These are phyloP conservation scores for Drosophila quadrilineata DNA, from an alignment of 1,140 invertebrate species.

Conservation along the genomic window DNA sequence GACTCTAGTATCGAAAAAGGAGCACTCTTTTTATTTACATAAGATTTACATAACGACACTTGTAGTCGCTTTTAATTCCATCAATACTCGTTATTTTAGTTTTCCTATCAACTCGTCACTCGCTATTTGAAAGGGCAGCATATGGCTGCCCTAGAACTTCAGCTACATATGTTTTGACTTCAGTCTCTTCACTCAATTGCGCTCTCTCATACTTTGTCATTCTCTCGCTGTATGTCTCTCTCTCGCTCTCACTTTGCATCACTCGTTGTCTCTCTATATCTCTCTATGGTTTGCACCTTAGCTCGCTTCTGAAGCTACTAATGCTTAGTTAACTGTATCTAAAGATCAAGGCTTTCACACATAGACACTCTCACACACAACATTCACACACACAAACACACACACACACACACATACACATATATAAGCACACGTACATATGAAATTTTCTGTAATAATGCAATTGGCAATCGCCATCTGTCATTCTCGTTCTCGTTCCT, in stretches of 20 bases:
- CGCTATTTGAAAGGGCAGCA: too few species aligned
- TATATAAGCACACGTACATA: not conserved
- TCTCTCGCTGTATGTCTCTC: constrained; percentile 24
- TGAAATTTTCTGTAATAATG: too few species aligned
- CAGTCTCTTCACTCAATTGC: not conserved
- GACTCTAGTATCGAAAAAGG: too few species aligned
- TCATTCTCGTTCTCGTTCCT: constrained; percentile 2
- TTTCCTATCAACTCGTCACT: too few species aligned
- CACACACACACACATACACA: not conserved
- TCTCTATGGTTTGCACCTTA: constrained; percentile 8
- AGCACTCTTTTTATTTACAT: too few species aligned
- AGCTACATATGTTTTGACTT: too few species aligned
- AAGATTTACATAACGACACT: too few species aligned
- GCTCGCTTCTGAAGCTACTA: constrained; percentile 10
- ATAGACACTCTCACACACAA: constrained; percentile 5
- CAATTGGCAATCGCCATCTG: constrained; percentile 28
- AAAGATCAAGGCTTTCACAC: constrained; percentile 25
- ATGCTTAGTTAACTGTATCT: constrained; percentile 18
- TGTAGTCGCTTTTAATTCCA: too few species aligned
- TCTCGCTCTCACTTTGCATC: constrained; percentile 9
- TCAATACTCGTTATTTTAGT: too few species aligned
- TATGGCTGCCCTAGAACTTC: too few species aligned
- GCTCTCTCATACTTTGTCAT: constrained; percentile 3
- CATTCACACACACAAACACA: not conserved
- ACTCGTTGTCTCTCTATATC: not conserved